A percentile compares a stretch with the other conserved stretches of the same genome.
Evolutionary conservation across 2,797 vertebrate species (phyloP).

Genomic region (Calcarius lapponicus): DNA sequence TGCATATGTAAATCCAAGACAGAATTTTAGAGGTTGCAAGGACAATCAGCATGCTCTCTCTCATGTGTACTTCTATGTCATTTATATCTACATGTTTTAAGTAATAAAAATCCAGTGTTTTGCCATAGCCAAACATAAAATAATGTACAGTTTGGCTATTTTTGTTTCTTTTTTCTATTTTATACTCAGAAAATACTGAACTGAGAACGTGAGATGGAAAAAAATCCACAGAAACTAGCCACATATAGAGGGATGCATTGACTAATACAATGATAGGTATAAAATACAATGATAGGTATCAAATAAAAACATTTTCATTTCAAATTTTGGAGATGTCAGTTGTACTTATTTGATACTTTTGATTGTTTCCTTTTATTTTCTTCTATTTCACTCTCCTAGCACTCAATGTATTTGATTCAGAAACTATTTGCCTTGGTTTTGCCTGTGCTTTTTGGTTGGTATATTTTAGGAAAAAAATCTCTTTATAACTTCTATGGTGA

Average conservation of each 20-base stretch:
- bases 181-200: not conserved
- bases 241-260: not conserved
- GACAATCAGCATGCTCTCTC: not conserved
- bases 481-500: not conserved
- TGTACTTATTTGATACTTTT: not conserved
- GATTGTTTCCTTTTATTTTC: not conserved
- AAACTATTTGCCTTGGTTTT: not conserved
- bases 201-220: accelerated
- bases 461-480: not conserved
- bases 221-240: accelerated
- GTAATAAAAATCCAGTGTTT: not conserved
- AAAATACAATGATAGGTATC: not conserved
- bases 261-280: not conserved
- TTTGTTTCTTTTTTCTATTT: not conserved
- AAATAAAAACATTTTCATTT: not conserved
- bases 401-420: not conserved
- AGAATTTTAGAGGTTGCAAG: not conserved
- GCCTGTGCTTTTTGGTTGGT: not conserved
- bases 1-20: not conserved
- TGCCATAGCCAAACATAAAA: not conserved
- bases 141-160: not conserved
- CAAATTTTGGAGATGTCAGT: not conserved
- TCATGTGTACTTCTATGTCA: not conserved
- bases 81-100: not conserved
- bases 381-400: not conserved